A percentile compares a stretch with the other conserved stretches of the same genome.
These are phyloP conservation scores for Loxodonta africana DNA, from an alignment of 2,113 vertebrate species.

Conservation along the genomic window DNA sequence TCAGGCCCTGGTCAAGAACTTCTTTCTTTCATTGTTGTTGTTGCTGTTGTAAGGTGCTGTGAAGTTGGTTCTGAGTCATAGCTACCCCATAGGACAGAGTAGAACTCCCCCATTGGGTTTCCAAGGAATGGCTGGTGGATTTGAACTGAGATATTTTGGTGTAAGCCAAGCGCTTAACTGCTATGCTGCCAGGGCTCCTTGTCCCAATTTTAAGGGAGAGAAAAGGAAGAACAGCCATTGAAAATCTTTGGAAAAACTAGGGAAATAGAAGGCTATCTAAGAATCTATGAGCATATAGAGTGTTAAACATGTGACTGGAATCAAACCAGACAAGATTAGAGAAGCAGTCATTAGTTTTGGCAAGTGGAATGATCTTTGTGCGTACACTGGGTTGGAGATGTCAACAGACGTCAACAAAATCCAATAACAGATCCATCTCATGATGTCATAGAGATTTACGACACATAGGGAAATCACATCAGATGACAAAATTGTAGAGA, in stretches of 20 bases:
- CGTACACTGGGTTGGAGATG: neutral
- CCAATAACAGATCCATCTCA: neutral
- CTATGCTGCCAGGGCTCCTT: too few species aligned
- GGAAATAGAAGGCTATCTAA: neutral
- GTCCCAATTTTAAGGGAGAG: rapidly evolving
- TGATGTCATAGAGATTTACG: too few species aligned
- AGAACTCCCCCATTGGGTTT: too few species aligned
- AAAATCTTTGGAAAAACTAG: neutral
- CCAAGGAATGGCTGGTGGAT: too few species aligned
- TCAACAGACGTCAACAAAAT: neutral
- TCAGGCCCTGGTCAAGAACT: neutral
- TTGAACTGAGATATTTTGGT: too few species aligned
- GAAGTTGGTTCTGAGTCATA: too few species aligned
- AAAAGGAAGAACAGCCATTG: neutral
- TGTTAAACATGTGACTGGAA: neutral
- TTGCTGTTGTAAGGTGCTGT: too few species aligned
- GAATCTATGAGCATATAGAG: neutral
- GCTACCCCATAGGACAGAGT: too few species aligned
- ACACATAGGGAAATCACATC: too few species aligned
- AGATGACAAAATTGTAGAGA: too few species aligned
- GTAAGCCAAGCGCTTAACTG: too few species aligned
- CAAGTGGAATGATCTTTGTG: neutral
- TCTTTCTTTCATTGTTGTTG: neutral
- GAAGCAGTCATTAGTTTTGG: neutral
- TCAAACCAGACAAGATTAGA: neutral